Evolutionary conservation across 2,797 vertebrate genomes (phyloP), one percentile per base, ranked within the genome.

Genomic region (Spheniscus humboldti): DNA sequence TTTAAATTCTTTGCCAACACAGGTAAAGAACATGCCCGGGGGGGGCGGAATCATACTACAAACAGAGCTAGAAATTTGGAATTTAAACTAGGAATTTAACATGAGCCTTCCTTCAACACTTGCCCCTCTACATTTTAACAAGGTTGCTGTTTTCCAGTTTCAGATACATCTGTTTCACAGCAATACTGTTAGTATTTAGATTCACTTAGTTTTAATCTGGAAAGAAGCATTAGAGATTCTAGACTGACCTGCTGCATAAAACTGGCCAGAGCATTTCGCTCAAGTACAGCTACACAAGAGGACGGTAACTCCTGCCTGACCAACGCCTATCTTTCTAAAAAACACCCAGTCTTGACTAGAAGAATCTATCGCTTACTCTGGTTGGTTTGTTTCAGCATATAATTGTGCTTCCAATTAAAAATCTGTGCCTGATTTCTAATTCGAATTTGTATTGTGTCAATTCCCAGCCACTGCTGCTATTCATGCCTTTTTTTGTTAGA

Each of bases 331-430:
- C 68, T 25, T 86, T 30, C 41, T 63, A 35, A 64, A 82, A 81
- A 23, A 33, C 62, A 52, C 27, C 16, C 47, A 23, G 50, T 20
- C 66, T 67, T 28, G 8, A 66, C 37, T 66, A 74, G 25, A 57
- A 27, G 20, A 90, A 88, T 63, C 45, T 64, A 18, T 53, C 28
- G 27, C n/a, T 84, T 66, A 39, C 33, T 53, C 27, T 37, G 27
- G 28, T 68, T 96, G n/a, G 57, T 84, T 86, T 87, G 47, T 68
- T 90, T 68, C 37, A 10, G 35, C 6, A 64, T 28, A 33, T 22
- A 90, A 27, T 88, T 72, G 91, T n/a, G 23, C 22, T 71, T 91
- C 31, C 41, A 79, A 80, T 90, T 92, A 94, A 88, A 95, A 92
- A 83, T 13, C 18, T 24, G 30, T 55, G 33, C 33, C 48, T 68